A percentile compares a stretch with the other conserved stretches of the same genome.
These are phyloP conservation scores for Murina feae DNA, from an alignment of 2,113 vertebrate genomes.

Conservation along the genomic window DNA sequence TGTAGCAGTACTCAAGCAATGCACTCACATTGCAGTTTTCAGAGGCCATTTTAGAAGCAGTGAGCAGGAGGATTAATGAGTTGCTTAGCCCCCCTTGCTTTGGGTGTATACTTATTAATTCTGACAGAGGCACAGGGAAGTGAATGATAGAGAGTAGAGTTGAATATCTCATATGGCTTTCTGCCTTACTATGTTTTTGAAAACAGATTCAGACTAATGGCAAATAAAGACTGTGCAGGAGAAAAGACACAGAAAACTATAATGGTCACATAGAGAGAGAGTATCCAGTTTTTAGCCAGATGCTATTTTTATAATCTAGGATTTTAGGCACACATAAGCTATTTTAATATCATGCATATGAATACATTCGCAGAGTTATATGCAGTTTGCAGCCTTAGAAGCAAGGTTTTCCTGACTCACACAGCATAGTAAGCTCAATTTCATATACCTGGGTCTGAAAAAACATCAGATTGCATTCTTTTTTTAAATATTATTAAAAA, in stretches of 20 bases:
- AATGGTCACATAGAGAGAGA: conserved; percentile 35
- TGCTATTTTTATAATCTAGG: conserved; percentile 55
- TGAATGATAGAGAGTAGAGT: conserved; percentile 70
- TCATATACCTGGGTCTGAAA: background rate
- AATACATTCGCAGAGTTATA: conserved; percentile 67
- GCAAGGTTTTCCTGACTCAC: conserved; percentile 48
- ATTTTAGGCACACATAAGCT: conserved; percentile 34
- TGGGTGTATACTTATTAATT: conserved; percentile 76
- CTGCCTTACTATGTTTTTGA: conserved; percentile 69
- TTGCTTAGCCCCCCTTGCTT: conserved; percentile 56
- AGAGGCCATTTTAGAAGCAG: conserved; percentile 72
- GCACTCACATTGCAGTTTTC: conserved; percentile 7
- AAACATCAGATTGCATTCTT: conserved; percentile 68
- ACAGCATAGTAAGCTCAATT: conserved; percentile 35
- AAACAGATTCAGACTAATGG: conserved; percentile 66
- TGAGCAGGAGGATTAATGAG: conserved; percentile 70
- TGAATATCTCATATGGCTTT: conserved; percentile 66
- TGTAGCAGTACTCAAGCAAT: conserved; percentile 21
- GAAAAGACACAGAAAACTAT: conserved; percentile 52
- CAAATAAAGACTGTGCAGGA: conserved; percentile 57
- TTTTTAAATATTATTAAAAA: background rate
- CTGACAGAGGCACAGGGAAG: conserved; percentile 65
- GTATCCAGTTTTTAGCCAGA: conserved; percentile 21
- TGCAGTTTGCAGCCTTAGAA: conserved; percentile 68
- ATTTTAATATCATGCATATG: conserved; percentile 71